Evolutionary conservation across 2,888 invertebrate species (phyloP).

Genomic region (Aelia acuminata): DNA sequence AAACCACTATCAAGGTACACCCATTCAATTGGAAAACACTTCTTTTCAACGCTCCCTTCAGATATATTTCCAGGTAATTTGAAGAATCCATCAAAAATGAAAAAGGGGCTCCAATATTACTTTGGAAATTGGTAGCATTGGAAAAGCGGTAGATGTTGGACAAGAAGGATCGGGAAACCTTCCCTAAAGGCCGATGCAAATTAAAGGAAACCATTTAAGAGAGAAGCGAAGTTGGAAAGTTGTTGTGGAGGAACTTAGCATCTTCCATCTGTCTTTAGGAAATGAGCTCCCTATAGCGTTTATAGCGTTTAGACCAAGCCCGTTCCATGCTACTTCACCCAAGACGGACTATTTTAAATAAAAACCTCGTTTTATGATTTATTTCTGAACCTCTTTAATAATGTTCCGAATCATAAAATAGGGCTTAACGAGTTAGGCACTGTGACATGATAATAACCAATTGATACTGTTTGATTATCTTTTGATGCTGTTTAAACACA

Average conservation of each 20-base stretch:
- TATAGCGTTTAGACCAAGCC: neutral
- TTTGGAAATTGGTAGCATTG: neutral
- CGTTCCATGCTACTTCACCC: neutral
- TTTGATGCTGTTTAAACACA: too few species aligned
- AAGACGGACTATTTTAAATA: neutral
- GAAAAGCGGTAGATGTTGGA: neutral
- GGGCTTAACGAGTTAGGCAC: too few species aligned
- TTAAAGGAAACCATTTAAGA: neutral
- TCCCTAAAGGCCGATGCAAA: neutral
- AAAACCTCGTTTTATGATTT: neutral
- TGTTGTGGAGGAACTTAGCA: neutral
- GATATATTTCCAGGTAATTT: neutral
- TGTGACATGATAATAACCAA: too few species aligned
- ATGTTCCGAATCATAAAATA: too few species aligned
- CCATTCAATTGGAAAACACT: neutral
- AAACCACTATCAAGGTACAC: neutral
- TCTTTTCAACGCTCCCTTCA: neutral
- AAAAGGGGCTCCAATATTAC: neutral
- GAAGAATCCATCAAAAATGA: neutral
- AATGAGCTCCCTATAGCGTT: neutral
- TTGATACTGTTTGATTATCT: too few species aligned
- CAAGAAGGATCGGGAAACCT: neutral
- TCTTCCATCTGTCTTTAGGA: neutral
- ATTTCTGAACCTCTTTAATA: too few species aligned
- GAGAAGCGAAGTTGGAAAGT: neutral